These are phyloP conservation scores for Drosophila paulistorum DNA, from an alignment of 1,140 invertebrate genomes.

Conservation along the genomic window DNA sequence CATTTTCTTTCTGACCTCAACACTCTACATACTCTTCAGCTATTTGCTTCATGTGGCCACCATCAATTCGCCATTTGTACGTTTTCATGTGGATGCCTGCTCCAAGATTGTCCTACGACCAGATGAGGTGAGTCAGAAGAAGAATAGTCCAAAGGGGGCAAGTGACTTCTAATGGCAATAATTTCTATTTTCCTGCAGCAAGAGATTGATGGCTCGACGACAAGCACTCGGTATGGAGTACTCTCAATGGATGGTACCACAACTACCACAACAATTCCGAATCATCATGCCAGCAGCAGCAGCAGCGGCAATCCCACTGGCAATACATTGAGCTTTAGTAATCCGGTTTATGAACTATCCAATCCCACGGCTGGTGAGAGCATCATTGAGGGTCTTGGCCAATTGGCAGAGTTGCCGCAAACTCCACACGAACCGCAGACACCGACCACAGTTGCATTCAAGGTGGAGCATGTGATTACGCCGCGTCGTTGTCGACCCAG, in stretches of 20 bases:
- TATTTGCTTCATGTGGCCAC: constrained; percentile 90
- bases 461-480: constrained; percentile 92
- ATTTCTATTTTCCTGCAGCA: constrained; percentile 48
- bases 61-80: constrained; percentile 91
- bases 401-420: constrained; percentile 76
- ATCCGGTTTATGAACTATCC: constrained; percentile 90
- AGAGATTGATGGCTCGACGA: constrained; percentile 66
- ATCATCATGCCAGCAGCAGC: constrained; percentile 35
- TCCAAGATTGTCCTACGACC: constrained; percentile 90
- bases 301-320: constrained; percentile 19
- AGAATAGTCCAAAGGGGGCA: background rate
- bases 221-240: constrained; percentile 72
- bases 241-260: constrained; percentile 82
- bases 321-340: constrained; percentile 84
- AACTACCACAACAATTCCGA: constrained; percentile 73
- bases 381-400: constrained; percentile 73
- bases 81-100: constrained; percentile 91
- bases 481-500: constrained; percentile 84
- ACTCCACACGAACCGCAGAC: constrained; percentile 79
- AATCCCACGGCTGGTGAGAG: constrained; percentile 85
- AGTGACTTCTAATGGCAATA: background rate
- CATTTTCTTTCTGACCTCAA: constrained; percentile 92
- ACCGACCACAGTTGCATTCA: constrained; percentile 85
- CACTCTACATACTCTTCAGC: constrained; percentile 89
- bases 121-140: constrained; percentile 87